phyloP scores from a whole-genome alignment of 1,140 invertebrate species.

The Procambarus virginalis region DNA sequence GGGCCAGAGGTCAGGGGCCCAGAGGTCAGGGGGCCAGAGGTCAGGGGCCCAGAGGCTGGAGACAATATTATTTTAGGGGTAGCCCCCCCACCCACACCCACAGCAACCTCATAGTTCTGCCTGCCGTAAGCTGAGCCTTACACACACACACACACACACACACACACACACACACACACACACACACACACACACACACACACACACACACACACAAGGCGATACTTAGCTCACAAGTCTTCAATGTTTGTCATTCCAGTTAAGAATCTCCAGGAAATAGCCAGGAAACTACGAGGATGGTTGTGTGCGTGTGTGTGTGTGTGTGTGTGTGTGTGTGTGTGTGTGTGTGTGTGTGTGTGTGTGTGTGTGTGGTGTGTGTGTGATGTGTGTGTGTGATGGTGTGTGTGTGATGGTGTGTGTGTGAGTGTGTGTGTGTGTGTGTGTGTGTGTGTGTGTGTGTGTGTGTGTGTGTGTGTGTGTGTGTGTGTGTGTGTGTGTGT shows the following conservation, averaged over 20 bases:
- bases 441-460: not conserved
- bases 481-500: conserved; percentile 3
- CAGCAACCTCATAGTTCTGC: too few species aligned
- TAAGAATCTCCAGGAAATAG: too few species aligned
- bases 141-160: too few species aligned
- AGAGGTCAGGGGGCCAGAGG: too few species aligned
- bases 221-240: too few species aligned
- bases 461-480: not conserved
- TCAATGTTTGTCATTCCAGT: too few species aligned
- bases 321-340: not conserved
- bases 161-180: not conserved
- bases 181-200: conserved; percentile 16
- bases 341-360: conserved; percentile 13
- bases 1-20: too few species aligned
- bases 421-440: not conserved
- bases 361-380: not conserved
- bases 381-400: conserved; percentile 4
- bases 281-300: too few species aligned
- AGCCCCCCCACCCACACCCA: too few species aligned
- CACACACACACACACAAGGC: not conserved
- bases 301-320: not conserved
- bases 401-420: not conserved
- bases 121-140: too few species aligned
- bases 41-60: too few species aligned
- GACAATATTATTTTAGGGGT: too few species aligned